Conservation (phyloP, 2,113 vertebrate species). For the Himantopus leucocephalus region DNA sequence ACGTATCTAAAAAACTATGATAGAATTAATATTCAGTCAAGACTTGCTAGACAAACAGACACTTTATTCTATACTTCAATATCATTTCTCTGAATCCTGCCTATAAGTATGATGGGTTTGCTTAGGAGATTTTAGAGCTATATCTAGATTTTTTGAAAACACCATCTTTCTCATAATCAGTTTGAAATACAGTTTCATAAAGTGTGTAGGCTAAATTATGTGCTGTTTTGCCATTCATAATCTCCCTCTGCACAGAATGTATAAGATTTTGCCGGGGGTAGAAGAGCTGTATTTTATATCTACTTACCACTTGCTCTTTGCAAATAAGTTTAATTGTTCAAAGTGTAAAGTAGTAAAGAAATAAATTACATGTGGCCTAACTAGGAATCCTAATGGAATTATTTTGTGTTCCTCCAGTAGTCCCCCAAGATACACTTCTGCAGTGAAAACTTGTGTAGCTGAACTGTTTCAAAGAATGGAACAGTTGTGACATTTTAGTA, state of each 20-base stretch:
- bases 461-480: background rate
- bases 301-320: background rate
- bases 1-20: background rate
- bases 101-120: background rate
- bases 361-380: background rate
- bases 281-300: background rate
- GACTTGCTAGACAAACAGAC: background rate
- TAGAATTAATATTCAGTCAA: background rate
- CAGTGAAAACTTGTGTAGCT: background rate
- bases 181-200: background rate
- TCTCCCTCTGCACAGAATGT: background rate
- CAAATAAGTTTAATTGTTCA: background rate
- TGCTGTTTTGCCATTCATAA: background rate
- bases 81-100: background rate
- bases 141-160: background rate
- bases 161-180: background rate
- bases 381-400: background rate
- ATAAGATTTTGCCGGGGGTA: background rate
- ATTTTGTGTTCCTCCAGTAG: background rate
- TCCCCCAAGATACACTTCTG: background rate
- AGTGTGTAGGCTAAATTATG: background rate
- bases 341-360: background rate
- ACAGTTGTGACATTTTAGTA: background rate
- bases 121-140: background rate
- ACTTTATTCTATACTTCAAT: background rate